Conservation (phyloP, 2,113 vertebrate genomes). For the Ochotona curzoniae region DNA sequence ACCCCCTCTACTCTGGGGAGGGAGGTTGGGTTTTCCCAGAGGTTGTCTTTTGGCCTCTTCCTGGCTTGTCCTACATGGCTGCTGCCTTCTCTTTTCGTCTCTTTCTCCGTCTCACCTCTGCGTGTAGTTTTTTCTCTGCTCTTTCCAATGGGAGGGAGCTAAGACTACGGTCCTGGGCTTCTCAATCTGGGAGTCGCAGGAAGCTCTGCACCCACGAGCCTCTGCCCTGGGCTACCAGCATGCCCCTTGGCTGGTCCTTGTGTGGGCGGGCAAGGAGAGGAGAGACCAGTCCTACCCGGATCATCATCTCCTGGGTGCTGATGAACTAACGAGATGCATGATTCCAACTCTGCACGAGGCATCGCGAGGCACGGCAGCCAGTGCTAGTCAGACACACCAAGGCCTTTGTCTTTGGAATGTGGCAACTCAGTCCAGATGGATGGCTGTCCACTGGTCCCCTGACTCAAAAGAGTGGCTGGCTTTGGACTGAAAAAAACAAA, state of each 20-base stretch:
- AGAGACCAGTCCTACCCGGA: background rate
- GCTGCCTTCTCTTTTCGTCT: conserved; percentile 5
- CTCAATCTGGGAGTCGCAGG: background rate
- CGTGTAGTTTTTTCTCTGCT: conserved; percentile 69
- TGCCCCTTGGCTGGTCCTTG: background rate
- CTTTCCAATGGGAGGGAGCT: conserved; percentile 58
- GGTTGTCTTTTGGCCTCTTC: background rate
- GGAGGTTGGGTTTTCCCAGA: too few species aligned
- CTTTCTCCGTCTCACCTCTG: background rate
- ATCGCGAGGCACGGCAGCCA: background rate
- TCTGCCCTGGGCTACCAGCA: background rate
- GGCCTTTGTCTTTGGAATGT: background rate
- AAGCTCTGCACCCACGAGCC: background rate
- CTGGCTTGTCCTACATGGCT: background rate
- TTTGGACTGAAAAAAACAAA: background rate
- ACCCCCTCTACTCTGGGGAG: background rate
- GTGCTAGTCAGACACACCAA: background rate
- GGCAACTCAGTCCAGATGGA: background rate
- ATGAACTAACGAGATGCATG: conserved; percentile 19
- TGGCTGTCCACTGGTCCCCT: background rate
- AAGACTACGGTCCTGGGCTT: background rate
- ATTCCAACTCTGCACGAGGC: background rate
- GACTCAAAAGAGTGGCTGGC: background rate
- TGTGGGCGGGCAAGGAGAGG: background rate
- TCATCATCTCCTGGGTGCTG: conserved; percentile 68